phyloP scores from a whole-genome alignment of 2,888 invertebrate species.

The Hydrotaea cyrtoneurina region DNA sequence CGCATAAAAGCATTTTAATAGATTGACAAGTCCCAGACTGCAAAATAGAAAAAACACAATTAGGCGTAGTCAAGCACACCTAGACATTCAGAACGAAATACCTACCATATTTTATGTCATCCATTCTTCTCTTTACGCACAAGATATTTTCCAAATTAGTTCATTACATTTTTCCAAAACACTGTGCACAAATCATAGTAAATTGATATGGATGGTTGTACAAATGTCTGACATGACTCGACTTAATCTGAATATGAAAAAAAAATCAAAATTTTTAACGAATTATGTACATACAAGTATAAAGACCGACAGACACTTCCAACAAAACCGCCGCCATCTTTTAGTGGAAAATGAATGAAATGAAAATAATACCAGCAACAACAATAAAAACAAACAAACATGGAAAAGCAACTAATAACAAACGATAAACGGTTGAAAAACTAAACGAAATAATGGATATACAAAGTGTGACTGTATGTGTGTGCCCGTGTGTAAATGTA shows the following conservation, averaged over 20 bases:
- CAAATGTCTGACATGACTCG: conserved; percentile 12
- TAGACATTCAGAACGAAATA: too few relatives aligned
- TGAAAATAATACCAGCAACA: background rate
- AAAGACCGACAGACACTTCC: background rate
- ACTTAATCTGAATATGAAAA: background rate
- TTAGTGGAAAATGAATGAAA: conserved; percentile 1
- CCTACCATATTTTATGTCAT: too few relatives aligned
- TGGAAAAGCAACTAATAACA: conserved; percentile 41
- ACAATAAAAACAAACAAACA: background rate
- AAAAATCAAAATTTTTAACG: background rate
- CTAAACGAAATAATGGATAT: conserved; percentile 7
- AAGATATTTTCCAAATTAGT: too few relatives aligned
- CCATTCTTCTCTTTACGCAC: too few relatives aligned
- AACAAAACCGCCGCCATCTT: conserved; percentile 37
- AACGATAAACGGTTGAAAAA: conserved; percentile 22
- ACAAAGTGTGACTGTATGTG: background rate
- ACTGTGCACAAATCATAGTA: background rate
- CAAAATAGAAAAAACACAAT: too few relatives aligned
- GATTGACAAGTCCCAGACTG: too few relatives aligned
- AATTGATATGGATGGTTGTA: background rate
- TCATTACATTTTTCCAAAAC: too few relatives aligned
- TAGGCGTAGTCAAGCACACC: too few relatives aligned
- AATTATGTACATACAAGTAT: background rate
- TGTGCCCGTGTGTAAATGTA: background rate
- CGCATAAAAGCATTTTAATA: too few relatives aligned